Evolutionary conservation across 92 coral and sea anemone genomes (phyloP), one percentile per base, ranked within the genome.

Genomic region (Isaurus tuberculatus): DNA sequence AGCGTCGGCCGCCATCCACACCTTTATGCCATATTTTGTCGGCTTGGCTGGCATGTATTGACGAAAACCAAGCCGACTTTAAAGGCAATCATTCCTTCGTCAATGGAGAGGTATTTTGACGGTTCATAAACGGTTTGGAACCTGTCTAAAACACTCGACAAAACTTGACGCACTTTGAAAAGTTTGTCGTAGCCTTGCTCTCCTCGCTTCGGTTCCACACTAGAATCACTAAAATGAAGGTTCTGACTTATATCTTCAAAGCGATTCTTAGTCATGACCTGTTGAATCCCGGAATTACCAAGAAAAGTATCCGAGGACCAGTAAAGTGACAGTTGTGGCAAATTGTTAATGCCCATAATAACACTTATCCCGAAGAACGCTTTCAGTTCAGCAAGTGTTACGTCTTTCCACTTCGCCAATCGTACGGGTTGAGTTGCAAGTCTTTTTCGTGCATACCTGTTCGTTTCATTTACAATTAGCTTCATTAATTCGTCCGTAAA

Each of bases 11-110:
- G n/a, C n/a, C n/a, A n/a, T n/a, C n/a, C 89, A 79, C 55, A 86
- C 89, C 70, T 86, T 86, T 31, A 86, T 86, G 19, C 89, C 90
- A 27, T 80, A n/a, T n/a, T n/a, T n/a, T n/a, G n/a, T n/a, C n/a
- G n/a, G n/a, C n/a, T n/a, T n/a, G n/a, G n/a, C n/a, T n/a, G n/a
- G n/a, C n/a, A n/a, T n/a, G n/a, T n/a, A n/a, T n/a, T n/a, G n/a
- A n/a, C n/a, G n/a, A n/a, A 80, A 57, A 57, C 25, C 25, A 14
- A 57, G 65, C 68, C 30, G 30, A 20, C 68, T 30, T 63, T 63
- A 27, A 63, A 63, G 5, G 72, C 72, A 31, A 67, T 67, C 72
- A 67, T 67, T 33, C 72, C 72, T 33, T 67, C 44, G 20, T 67
- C 72, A 67, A 67, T 33, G 16, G 72, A 67, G 20, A 67, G 29